A percentile compares a stretch with the other conserved stretches of the same genome.
phyloP scores from a whole-genome alignment of 30 jellyfish, hydroid and myxozoan genomes.

The Chrysaora quinquecirrha region DNA sequence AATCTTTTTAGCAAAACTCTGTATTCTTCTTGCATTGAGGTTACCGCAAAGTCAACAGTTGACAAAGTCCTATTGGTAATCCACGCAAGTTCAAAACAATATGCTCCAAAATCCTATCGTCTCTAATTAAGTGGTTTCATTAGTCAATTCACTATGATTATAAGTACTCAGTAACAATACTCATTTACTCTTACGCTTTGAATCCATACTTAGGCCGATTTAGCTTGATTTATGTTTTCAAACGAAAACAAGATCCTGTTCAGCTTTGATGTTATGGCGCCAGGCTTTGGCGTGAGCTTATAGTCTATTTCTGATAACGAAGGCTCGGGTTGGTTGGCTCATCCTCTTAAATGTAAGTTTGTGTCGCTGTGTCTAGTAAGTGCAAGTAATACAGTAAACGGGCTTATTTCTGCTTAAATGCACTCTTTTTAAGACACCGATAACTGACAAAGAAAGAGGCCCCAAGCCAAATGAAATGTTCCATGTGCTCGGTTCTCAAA shows the following conservation, averaged over 20 bases:
- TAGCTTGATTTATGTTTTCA: conserved; percentile 35
- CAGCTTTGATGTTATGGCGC: conserved; percentile 64
- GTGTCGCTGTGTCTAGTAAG: background rate
- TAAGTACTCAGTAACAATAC: background rate
- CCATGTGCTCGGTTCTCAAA: too few species aligned
- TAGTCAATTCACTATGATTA: background rate
- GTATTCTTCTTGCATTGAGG: background rate
- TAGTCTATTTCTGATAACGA: background rate
- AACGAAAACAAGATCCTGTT: conserved; percentile 37
- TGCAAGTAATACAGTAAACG: too few species aligned
- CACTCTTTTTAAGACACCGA: too few species aligned
- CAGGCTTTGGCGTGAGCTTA: conserved; percentile 33
- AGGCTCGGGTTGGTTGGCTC: background rate
- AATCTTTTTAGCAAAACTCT: background rate
- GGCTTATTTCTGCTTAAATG: too few species aligned
- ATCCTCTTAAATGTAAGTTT: background rate
- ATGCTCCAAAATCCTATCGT: background rate
- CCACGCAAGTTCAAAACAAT: background rate
- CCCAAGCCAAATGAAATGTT: too few species aligned
- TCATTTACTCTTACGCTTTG: conserved; percentile 53
- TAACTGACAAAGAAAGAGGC: too few species aligned
- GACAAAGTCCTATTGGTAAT: background rate
- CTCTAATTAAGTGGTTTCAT: background rate
- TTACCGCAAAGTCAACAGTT: background rate
- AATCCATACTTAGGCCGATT: conserved; percentile 60